Percentiles rank a stretch among this genome's conserved stretches.
These are phyloP conservation scores for Brachymystax lenok DNA, from an alignment of 2,797 vertebrate species.

Conservation along the genomic window DNA sequence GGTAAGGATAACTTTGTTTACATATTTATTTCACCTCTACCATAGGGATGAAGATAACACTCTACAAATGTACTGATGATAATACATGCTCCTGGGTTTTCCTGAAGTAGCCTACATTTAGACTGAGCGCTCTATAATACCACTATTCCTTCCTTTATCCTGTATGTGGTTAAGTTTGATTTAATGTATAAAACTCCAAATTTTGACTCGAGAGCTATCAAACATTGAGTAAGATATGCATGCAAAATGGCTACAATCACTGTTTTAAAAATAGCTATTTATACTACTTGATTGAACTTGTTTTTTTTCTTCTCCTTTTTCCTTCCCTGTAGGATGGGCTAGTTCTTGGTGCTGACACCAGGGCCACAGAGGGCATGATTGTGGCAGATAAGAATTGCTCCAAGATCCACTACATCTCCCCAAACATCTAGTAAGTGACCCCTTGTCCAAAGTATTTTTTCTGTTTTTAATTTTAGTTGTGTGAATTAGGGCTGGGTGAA, in stretches of 20 bases:
- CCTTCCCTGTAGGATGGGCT: constrained; percentile 80
- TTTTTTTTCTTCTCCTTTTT: not conserved
- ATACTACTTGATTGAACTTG: not conserved
- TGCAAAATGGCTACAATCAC: too few species aligned
- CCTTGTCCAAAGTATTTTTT: not conserved
- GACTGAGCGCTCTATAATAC: too few species aligned
- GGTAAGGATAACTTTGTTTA: constrained; percentile 71
- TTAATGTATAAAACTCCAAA: too few species aligned
- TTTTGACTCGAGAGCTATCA: too few species aligned
- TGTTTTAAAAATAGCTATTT: not conserved
- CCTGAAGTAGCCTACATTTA: not conserved
- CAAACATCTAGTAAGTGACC: constrained; percentile 95
- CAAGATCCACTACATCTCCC: constrained; percentile 97
- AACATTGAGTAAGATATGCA: too few species aligned
- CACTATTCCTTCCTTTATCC: too few species aligned
- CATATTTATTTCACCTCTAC: not conserved
- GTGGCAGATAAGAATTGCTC: constrained; percentile 99
- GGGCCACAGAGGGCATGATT: constrained; percentile 95
- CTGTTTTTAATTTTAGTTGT: too few species aligned
- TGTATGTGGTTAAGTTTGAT: too few species aligned
- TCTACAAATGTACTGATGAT: not conserved
- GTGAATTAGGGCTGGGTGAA: too few species aligned
- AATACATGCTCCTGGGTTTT: not conserved
- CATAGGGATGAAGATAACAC: not conserved
- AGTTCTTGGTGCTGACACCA: constrained; percentile 91